Base-by-base conservation (phyloP, 2,888 invertebrate genomes). In the Uloborus plumipes region DNA sequence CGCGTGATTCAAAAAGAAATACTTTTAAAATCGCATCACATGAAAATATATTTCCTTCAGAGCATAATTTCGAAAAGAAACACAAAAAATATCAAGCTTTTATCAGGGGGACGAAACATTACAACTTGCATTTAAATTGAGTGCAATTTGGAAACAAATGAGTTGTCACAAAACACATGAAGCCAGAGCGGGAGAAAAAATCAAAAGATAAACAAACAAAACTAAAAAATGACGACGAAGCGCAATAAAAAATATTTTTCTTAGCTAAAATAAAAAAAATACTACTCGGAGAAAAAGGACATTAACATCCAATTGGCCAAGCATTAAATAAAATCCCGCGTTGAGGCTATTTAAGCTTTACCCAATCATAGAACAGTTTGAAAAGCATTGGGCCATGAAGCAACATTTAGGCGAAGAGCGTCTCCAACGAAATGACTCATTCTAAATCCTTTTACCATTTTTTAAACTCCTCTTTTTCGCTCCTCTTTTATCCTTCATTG, bases 291-390 rank as follows among this genome's bases (percentile, higher is more conserved):
- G 69, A 67, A 79, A 81, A 81, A 70, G 69, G 69, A 81, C 72
- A 81, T 81, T 81, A 81, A 81, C 80, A 81, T 74, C 80, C 80
- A 81, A 81, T 81, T 81, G 80, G 80, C 39, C 65, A 64, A 70
- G 80, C 80, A 81, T 81, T 81, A 81, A 81, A 81, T 70, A 74
- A 81, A 81, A 81, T 70, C 80, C 80, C 58, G 20, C 50, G 69
- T 20, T 70, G 80, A 74, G 80, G 80, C 80, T 74, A 81, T 81
- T 81, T 81, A 81, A 81, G 80, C 80, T 74, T 50, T 49, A 69
- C n/a, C 80, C 80, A 81, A 81, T 81, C 80, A 73, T 50, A 81
- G 70, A 39, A 69, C 80, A 81, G 74, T 81, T 81, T 74, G 80
- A 67, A 65, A 81, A 74, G 74, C 80, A 81, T 69, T 81, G 55